Evolutionary conservation across 1,140 invertebrate species (phyloP).

Genomic region (Drosophila prosaltans): DNA sequence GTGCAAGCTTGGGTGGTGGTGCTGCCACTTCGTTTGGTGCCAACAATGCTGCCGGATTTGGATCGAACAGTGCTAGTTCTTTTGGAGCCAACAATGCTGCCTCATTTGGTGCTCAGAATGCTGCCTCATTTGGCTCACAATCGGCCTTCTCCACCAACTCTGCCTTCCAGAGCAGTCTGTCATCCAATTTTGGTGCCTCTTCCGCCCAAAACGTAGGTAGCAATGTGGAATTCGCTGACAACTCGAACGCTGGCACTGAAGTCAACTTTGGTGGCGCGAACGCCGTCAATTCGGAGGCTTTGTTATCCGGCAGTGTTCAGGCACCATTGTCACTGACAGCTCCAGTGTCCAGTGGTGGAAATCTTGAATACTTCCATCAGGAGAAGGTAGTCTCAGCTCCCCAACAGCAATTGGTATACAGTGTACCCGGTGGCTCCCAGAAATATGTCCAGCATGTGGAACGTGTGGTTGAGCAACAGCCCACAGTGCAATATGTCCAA

Average conservation of each 20-base stretch:
- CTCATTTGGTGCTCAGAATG: slow-evolving; percentile 36
- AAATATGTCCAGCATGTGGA: slow-evolving; percentile 70
- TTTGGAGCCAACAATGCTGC: slow-evolving; percentile 41
- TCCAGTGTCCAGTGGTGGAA: slow-evolving; percentile 37
- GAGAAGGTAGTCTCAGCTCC: slow-evolving; percentile 45
- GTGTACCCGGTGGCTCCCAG: slow-evolving; percentile 58
- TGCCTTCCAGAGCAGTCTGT: slow-evolving; percentile 56
- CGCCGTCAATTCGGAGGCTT: slow-evolving; percentile 32
- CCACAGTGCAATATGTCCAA: slow-evolving; percentile 45
- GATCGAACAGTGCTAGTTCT: slow-evolving; percentile 11
- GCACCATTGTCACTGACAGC: slow-evolving; percentile 17
- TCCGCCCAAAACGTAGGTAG: slow-evolving; percentile 53
- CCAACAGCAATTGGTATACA: slow-evolving; percentile 49
- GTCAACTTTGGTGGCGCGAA: slow-evolving; percentile 59
- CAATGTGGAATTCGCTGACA: slow-evolving; percentile 66
- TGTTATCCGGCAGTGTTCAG: slow-evolving; percentile 37
- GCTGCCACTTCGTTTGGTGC: slow-evolving; percentile 13
- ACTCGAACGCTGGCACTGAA: slow-evolving; percentile 56
- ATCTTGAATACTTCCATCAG: slow-evolving; percentile 62
- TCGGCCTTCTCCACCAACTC: slow-evolving; percentile 56
- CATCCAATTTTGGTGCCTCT: slow-evolving; percentile 59
- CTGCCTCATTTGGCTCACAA: slow-evolving; percentile 50
- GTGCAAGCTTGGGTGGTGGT: slow-evolving; percentile 18
- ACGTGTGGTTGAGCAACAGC: slow-evolving; percentile 54
- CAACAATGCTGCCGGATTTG: slow-evolving; percentile 28